Base-by-base conservation (phyloP, 2,797 vertebrate species). In the Iguana delicatissima region DNA sequence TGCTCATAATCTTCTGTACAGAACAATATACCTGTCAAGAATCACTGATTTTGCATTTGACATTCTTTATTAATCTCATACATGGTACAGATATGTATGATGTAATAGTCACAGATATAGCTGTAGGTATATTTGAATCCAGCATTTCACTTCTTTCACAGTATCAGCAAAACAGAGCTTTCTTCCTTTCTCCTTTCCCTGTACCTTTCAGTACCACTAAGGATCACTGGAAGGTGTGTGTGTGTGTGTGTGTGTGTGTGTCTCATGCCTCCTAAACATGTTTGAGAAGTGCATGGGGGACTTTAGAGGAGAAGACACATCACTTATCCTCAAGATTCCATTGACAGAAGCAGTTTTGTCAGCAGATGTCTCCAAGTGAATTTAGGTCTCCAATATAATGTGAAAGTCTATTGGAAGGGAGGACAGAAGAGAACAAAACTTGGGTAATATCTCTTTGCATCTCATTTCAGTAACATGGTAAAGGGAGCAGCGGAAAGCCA, bases 401-500 rank as follows among this genome's bases (percentile, higher is more conserved):
- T 72, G 55, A 59, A 64, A 50, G 32, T 62, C 20, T 50, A 20
- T 57, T 52, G 64, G 50, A 88, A 88, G 38, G 12, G 32, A 10
- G 50, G 18, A 2, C 12, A 38, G 35, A 62, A 7, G 26, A 4
- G n/a, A 80, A 67, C 26, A 50, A 64, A 10, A 32, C 26, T 50
- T 77, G 6, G 18, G 10, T 52, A 29, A 59, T 24, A 76, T 67
- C 52, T 88, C 5, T 62, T 8, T 29, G 10, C 59, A 0, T 20
- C 59, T 59, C 18, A 1, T 64, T 94, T 93, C 93, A 81, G 85
- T 59, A 86, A 42, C 67, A 69, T 32, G 10, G 29, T 69, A 69
- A 69, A 69, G 29, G 16, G 91, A 89, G 38, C 8, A 87, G 42
- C 83, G 79, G 20, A 88, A 89, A 84, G 42, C 74, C 46, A 81